These are phyloP conservation scores for Lophotis ruficrista DNA, from an alignment of 2,113 vertebrate genomes.

Conservation along the genomic window DNA sequence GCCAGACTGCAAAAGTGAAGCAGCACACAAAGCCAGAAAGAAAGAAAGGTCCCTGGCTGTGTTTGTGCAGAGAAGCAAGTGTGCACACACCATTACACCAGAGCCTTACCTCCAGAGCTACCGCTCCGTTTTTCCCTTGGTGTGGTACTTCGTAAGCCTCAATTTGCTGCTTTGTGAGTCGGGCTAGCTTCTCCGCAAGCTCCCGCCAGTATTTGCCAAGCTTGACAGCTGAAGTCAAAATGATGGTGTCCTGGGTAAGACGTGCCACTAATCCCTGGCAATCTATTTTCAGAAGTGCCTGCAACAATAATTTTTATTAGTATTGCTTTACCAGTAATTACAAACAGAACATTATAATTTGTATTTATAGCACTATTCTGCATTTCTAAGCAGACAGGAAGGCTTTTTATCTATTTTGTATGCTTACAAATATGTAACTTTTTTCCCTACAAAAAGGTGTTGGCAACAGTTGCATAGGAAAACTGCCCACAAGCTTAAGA, in stretches of 20 bases:
- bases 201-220: slow-evolving; percentile 90
- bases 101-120: slow-evolving; percentile 80
- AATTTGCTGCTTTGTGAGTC: slow-evolving; percentile 88
- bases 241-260: slow-evolving; percentile 88
- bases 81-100: not conserved
- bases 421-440: not conserved
- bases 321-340: not conserved
- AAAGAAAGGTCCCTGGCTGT: not conserved
- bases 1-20: not conserved
- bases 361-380: not conserved
- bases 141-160: slow-evolving; percentile 91
- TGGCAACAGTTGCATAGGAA: not conserved
- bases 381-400: not conserved
- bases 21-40: not conserved
- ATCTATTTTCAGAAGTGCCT: slow-evolving; percentile 94
- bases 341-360: not conserved
- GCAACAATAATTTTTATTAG: slow-evolving; percentile 33
- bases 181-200: slow-evolving; percentile 85
- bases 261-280: slow-evolving; percentile 84
- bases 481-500: not conserved
- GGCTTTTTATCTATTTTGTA: not conserved
- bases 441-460: not conserved
- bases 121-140: slow-evolving; percentile 78
- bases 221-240: slow-evolving; percentile 94
- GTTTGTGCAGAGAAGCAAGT: not conserved